These are phyloP conservation scores for Pelusios castaneus DNA, from an alignment of 2,113 vertebrate genomes.

Conservation along the genomic window DNA sequence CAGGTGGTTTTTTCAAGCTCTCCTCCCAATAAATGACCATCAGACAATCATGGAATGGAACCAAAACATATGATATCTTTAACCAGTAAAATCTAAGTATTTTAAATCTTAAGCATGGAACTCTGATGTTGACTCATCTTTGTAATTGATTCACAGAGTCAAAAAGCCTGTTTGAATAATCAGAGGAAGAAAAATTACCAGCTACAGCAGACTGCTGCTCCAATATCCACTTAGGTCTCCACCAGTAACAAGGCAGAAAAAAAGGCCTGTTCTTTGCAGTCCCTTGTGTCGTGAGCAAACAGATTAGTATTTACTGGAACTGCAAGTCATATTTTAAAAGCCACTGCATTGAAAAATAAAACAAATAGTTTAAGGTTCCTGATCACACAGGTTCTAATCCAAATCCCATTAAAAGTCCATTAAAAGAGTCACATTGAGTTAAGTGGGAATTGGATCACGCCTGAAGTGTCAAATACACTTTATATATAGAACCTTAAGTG, in stretches of 20 bases:
- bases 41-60: neutral
- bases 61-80: neutral
- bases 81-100: neutral
- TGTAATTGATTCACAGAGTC: neutral
- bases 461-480: neutral
- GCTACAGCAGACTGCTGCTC: neutral
- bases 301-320: neutral
- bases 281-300: neutral
- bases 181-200: neutral
- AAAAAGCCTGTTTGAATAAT: neutral
- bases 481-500: neutral
- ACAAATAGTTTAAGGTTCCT: neutral
- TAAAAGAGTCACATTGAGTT: neutral
- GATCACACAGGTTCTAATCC: neutral
- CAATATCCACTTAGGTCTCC: neutral
- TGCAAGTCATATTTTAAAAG: neutral
- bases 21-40: neutral
- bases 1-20: neutral
- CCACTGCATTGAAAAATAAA: neutral
- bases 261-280: neutral
- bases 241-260: neutral
- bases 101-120: neutral
- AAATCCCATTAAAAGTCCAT: neutral
- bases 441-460: neutral
- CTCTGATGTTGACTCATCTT: rapidly evolving